A percentile compares a stretch with the other conserved stretches of the same genome.
Conservation (phyloP, 2,797 vertebrate species). For the Smutsia gigantea region DNA sequence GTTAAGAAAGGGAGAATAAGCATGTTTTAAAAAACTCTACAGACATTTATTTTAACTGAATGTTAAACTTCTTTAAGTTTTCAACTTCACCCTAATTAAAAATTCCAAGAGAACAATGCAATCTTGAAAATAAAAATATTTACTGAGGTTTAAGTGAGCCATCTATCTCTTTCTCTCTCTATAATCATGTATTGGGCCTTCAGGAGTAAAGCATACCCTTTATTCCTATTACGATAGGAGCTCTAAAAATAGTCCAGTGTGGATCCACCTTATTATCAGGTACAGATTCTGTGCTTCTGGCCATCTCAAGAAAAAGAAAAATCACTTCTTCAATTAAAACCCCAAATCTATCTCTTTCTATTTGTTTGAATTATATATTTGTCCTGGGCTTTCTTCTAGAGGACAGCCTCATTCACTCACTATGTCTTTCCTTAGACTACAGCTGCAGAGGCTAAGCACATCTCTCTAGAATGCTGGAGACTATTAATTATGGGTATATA, state of each 20-base stretch:
- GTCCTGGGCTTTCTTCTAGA: conserved; percentile 63
- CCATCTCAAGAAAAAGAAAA: not conserved
- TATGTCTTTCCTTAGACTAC: conserved; percentile 71
- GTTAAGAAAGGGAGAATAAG: not conserved
- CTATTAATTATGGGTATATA: conserved; percentile 81
- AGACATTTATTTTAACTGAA: not conserved
- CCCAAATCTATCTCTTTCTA: not conserved
- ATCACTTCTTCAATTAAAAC: conserved; percentile 17
- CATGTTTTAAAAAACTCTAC: not conserved
- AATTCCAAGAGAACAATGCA: not conserved
- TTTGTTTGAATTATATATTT: conserved; percentile 32
- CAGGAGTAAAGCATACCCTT: not conserved
- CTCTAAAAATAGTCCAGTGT: not conserved
- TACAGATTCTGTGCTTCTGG: conserved; percentile 32
- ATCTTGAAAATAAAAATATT: conserved; percentile 32
- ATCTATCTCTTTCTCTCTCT: not conserved
- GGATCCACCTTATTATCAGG: not conserved
- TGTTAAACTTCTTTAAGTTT: not conserved
- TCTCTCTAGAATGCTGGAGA: conserved; percentile 67
- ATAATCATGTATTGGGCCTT: not conserved
- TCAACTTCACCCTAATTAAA: not conserved
- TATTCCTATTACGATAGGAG: not conserved
- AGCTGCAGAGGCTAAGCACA: conserved; percentile 73
- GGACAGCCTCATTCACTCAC: conserved; percentile 54
- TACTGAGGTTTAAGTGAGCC: not conserved